Evolutionary conservation across 2,888 invertebrate genomes (phyloP).

Genomic region (Chloroclystis v-ata): DNA sequence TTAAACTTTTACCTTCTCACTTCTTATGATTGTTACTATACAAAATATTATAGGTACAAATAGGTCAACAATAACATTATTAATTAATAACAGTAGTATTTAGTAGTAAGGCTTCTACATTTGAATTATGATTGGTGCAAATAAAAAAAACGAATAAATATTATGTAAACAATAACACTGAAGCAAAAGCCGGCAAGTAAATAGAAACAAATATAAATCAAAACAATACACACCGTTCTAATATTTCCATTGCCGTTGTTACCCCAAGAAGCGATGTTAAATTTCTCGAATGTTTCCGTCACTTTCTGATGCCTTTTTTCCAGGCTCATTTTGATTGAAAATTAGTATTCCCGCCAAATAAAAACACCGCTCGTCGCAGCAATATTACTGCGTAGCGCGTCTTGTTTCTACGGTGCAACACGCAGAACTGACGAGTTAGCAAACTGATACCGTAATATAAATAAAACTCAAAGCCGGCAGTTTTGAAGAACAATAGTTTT

Average conservation of each 20-base stretch:
- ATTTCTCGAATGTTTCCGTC: conserved; percentile 66
- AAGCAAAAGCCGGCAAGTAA: neutral
- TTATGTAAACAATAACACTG: neutral
- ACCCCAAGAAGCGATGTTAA: conserved; percentile 69
- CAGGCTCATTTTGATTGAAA: conserved; percentile 55
- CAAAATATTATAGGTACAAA: too few species aligned
- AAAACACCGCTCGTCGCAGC: conserved; percentile 26
- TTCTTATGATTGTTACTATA: too few species aligned
- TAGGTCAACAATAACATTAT: too few species aligned
- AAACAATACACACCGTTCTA: conserved; percentile 48
- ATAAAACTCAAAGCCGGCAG: conserved; percentile 39
- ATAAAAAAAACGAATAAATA: too few species aligned
- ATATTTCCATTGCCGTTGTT: conserved; percentile 35
- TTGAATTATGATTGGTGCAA: too few species aligned
- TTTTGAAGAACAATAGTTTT: conserved; percentile 32
- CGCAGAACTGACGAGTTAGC: conserved; percentile 49
- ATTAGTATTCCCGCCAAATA: conserved; percentile 57
- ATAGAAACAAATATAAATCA: conserved; percentile 15
- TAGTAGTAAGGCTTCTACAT: too few species aligned
- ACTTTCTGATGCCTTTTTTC: conserved; percentile 67
- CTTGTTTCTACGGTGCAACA: conserved; percentile 43
- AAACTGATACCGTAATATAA: conserved; percentile 45
- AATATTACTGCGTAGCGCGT: conserved; percentile 42
- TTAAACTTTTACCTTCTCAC: too few species aligned
- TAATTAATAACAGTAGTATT: too few species aligned